These are phyloP conservation scores for Dryobates pubescens DNA, from an alignment of 2,797 vertebrate genomes.

Conservation along the genomic window DNA sequence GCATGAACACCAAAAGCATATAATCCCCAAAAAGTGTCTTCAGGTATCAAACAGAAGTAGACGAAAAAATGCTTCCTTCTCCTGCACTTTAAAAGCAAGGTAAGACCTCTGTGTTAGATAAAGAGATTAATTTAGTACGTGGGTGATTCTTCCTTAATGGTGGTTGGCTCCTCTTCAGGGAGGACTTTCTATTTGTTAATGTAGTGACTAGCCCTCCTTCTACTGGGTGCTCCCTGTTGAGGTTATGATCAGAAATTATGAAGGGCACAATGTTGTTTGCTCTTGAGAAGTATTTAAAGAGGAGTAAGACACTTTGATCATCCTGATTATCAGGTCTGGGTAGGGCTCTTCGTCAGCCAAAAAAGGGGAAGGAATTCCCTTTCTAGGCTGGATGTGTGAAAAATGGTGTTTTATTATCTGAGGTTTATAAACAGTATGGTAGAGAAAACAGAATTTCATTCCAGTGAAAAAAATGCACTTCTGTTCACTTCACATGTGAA, in stretches of 20 bases:
- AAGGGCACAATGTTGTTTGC: neutral
- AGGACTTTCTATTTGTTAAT: neutral
- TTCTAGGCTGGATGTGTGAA: neutral
- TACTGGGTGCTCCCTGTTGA: neutral
- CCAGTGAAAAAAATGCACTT: conserved; percentile 18
- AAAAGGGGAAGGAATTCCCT: neutral
- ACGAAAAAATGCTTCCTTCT: neutral
- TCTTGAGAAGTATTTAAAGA: neutral
- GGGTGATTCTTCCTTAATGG: fast-evolving
- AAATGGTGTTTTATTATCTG: neutral
- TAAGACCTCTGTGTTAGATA: neutral
- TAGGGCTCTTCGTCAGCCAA: neutral
- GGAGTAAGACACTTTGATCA: neutral
- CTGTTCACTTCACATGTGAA: conserved; percentile 20
- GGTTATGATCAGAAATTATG: neutral
- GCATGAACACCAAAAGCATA: neutral
- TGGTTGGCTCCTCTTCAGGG: neutral
- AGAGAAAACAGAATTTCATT: conserved; percentile 25
- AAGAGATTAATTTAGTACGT: neutral
- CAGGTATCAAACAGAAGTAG: fast-evolving
- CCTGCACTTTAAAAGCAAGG: neutral
- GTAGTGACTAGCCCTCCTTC: neutral
- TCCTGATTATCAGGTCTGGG: neutral
- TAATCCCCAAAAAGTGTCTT: neutral
- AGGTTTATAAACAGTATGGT: conserved; percentile 1